Base-by-base conservation (phyloP, 2,888 invertebrate genomes). In the Phalangium opilio region DNA sequence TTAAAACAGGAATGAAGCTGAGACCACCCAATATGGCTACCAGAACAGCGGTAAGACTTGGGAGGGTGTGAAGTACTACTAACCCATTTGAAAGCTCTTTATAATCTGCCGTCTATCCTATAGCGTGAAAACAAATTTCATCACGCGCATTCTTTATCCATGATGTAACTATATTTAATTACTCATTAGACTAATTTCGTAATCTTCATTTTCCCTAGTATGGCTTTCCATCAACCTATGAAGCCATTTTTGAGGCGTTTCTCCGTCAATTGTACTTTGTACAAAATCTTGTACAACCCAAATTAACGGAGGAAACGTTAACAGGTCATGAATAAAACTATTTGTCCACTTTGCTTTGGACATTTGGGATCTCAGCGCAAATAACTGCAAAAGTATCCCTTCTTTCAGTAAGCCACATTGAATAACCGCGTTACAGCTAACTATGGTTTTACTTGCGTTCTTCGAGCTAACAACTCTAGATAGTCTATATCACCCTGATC, bases 241-340 rank as follows among this genome's bases (percentile, higher is more conserved):
- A 12, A 57, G 44, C 57, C 57, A 57, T 40, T 57, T 47, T 34
- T 44, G 40, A 11, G 53, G 43, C 11, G 49, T 48, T 34, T 54
- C 46, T 5, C 43, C 51, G 15, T 40, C 42, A 12, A 45, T 45
- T 4, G 48, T 48, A 3, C 45, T 47, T 41, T 57, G 57, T 11
- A 55, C 53, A 50, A 57, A 57, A 48, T 57, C 57, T 43, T 57
- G 57, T 1, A 57, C 53, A 11, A 57, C 54, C 57, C 57, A 57
- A 41, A 55, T 38, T 2, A 57, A 43, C 15, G 57, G 57, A 11
- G 57, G 57, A 45, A 57, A 57, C 19, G 45, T 50, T 8, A 57
- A 42, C 10, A 57, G 36, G 45, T 57, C 54, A 36, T 53, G 47
- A 44, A 53, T 54, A 36, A 57, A 57, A 10, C 55, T 54, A 39